Percentiles rank a stretch among this genome's conserved stretches.
Evolutionary conservation across 2,888 invertebrate species (phyloP).

Genomic region (Phragmatobia fuliginosa): DNA sequence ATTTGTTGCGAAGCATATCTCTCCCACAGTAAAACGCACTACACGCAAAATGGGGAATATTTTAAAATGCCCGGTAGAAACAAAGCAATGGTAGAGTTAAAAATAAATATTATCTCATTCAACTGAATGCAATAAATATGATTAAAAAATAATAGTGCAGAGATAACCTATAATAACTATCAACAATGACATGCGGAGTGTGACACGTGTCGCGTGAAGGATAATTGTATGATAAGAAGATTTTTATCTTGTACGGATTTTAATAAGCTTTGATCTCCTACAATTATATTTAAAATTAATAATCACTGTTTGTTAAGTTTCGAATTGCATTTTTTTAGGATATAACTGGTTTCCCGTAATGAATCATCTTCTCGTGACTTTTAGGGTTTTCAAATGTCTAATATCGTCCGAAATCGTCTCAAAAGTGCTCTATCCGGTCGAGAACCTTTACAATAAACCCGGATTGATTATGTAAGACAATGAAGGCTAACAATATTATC

Average conservation of each 20-base stretch:
- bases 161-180: constrained; percentile 14
- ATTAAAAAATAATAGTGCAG: no score
- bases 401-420: not conserved
- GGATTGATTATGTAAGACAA: not conserved
- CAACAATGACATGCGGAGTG: not conserved
- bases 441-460: not conserved
- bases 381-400: not conserved
- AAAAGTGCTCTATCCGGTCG: not conserved
- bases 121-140: not conserved
- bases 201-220: constrained; percentile 4
- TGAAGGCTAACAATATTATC: not conserved
- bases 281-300: not conserved
- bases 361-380: no score
- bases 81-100: no score
- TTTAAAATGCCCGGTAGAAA: no score
- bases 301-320: not conserved
- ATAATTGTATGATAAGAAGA: not conserved
- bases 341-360: no score
- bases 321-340: no score
- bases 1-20: no score
- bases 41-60: no score
- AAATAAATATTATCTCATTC: not conserved
- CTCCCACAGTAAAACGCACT: no score
- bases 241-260: not conserved
- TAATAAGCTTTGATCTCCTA: not conserved